Conservation (phyloP, 2,113 vertebrate genomes). For the Dipodomys stephensi region DNA sequence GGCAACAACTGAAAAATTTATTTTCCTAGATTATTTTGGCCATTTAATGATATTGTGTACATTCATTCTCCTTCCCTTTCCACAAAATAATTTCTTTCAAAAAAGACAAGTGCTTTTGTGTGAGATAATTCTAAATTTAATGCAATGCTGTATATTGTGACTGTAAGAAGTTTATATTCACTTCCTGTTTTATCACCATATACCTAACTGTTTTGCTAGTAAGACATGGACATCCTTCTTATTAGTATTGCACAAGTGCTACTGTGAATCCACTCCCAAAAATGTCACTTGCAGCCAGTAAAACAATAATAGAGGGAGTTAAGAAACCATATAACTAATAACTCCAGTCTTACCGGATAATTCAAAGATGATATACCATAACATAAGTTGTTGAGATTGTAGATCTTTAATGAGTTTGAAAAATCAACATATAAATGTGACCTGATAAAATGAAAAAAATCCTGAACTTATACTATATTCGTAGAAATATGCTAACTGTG, state of each 20-base stretch:
- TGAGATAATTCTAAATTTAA: slow-evolving; percentile 26
- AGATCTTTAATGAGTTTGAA: neutral
- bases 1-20: neutral
- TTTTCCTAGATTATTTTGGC: slow-evolving; percentile 8
- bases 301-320: neutral
- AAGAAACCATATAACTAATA: neutral
- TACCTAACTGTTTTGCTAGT: neutral
- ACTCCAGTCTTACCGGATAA: neutral
- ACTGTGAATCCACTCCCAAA: neutral
- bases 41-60: slow-evolving; percentile 7
- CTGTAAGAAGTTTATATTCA: neutral
- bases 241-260: neutral
- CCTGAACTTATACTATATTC: neutral
- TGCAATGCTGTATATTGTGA: neutral
- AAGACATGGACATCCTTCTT: neutral
- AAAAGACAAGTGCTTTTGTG: neutral
- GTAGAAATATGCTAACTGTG: neutral
- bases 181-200: neutral
- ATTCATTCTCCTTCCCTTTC: neutral
- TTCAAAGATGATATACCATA: neutral
- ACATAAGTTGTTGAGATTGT: slow-evolving; percentile 12
- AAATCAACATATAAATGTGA: neutral
- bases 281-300: neutral
- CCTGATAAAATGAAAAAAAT: neutral
- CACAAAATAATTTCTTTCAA: slow-evolving; percentile 36